phyloP scores from a whole-genome alignment of 1,140 invertebrate genomes.

The Dendrolimus kikuchii region DNA sequence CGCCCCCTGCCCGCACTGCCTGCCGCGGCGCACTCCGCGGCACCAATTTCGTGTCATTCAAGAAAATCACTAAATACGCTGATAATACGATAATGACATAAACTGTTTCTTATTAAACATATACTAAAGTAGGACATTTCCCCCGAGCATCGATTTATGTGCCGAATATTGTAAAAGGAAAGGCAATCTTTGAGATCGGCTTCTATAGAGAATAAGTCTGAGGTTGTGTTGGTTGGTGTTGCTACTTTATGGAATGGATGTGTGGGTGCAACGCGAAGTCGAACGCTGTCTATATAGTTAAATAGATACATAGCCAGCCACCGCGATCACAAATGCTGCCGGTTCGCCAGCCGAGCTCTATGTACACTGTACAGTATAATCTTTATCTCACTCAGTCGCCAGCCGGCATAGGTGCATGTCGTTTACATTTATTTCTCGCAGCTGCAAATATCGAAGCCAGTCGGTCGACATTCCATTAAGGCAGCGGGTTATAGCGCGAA shows the following conservation, averaged over 20 bases:
- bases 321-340: too few relatives aligned
- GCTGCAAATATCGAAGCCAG: constrained; percentile 46
- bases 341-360: too few relatives aligned
- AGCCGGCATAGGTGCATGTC: constrained; percentile 16
- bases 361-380: neutral
- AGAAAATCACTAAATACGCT: constrained; percentile 38
- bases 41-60: constrained; percentile 60
- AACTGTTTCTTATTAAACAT: constrained; percentile 15
- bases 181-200: constrained; percentile 14
- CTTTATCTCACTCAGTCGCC: constrained; percentile 35
- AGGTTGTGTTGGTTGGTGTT: constrained; percentile 15
- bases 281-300: neutral
- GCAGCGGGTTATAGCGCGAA: constrained; percentile 56
- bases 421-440: constrained; percentile 34
- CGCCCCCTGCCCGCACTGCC: constrained; percentile 13
- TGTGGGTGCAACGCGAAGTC: constrained; percentile 21
- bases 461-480: constrained; percentile 56
- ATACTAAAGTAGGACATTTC: constrained; percentile 14
- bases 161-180: neutral
- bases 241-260: constrained; percentile 4
- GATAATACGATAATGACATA: constrained; percentile 44
- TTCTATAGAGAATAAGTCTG: constrained; percentile 43
- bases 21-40: constrained; percentile 25
- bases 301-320: too few relatives aligned
- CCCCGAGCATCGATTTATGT: neutral